phyloP scores from a whole-genome alignment of 2,797 vertebrate genomes.

The Coendou prehensilis region DNA sequence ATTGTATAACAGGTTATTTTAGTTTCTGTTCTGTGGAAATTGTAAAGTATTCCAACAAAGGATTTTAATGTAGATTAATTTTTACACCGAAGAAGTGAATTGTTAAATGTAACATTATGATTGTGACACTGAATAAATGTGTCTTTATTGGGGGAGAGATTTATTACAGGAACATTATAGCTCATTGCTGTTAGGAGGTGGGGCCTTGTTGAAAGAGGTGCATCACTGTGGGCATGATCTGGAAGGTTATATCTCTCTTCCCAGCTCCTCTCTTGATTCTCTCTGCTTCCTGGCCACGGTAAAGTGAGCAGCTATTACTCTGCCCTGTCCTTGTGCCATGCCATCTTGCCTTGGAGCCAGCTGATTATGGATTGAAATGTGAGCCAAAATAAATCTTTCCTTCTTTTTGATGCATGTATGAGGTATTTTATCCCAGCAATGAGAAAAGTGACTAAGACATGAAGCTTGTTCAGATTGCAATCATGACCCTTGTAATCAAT shows the following conservation, averaged over 20 bases:
- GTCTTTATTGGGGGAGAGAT: not conserved
- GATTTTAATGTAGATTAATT: not conserved
- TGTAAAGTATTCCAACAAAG: not conserved
- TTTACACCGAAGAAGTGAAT: not conserved
- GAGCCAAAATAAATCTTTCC: not conserved
- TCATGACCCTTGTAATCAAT: not conserved
- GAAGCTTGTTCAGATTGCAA: not conserved
- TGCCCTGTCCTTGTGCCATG: not conserved
- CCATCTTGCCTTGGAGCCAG: not conserved
- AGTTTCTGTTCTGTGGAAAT: not conserved
- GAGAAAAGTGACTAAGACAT: not conserved
- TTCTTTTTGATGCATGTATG: not conserved
- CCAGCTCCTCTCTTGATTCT: not conserved
- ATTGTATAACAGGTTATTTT: not conserved
- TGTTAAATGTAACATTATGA: not conserved
- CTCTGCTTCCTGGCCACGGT: not conserved
- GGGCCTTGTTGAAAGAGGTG: not conserved
- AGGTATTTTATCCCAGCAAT: not conserved
- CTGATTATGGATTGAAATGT: not conserved
- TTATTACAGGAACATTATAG: not conserved
- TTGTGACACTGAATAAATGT: not conserved
- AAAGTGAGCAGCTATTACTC: not conserved
- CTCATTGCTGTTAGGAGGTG: not conserved
- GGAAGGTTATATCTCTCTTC: not conserved
- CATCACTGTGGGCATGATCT: not conserved